Percentiles rank a stretch among this genome's conserved stretches.
These are phyloP conservation scores for Corvus moneduloides DNA, from an alignment of 2,113 vertebrate species.

Conservation along the genomic window DNA sequence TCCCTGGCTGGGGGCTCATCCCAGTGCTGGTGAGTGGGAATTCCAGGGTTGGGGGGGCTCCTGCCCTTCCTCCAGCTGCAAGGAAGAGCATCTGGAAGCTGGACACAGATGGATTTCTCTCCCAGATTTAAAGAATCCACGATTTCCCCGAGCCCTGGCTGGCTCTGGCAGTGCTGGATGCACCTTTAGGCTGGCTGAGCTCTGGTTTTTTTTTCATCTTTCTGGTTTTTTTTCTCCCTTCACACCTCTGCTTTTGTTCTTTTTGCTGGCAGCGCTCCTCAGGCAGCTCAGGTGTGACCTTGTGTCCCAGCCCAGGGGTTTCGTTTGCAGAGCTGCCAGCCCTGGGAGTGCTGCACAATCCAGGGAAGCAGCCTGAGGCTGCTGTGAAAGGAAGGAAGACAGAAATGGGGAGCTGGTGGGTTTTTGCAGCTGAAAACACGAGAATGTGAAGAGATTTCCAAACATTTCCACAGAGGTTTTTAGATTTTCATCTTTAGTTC, in stretches of 20 bases:
- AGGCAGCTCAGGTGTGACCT: constrained; percentile 30
- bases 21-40: too few species aligned
- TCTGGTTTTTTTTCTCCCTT: not conserved
- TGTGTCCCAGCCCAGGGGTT: not conserved
- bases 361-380: not conserved
- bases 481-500: too few species aligned
- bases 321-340: not conserved
- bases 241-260: not conserved
- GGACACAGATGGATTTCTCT: not conserved
- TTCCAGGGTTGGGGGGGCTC: not conserved
- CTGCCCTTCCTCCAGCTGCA: not conserved
- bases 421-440: not conserved
- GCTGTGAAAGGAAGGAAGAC: not conserved
- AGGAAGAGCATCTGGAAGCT: not conserved
- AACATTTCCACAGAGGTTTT: too few species aligned
- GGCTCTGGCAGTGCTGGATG: not conserved
- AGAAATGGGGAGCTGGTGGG: not conserved
- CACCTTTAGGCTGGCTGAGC: not conserved
- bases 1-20: rapidly evolving
- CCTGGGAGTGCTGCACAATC: not conserved
- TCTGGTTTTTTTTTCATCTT: not conserved
- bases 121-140: rapidly evolving
- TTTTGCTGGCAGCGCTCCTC: not conserved
- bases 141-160: not conserved
- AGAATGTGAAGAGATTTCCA: not conserved